phyloP scores from a whole-genome alignment of 1,140 invertebrate species.

The Diplogasteroides magnus region DNA sequence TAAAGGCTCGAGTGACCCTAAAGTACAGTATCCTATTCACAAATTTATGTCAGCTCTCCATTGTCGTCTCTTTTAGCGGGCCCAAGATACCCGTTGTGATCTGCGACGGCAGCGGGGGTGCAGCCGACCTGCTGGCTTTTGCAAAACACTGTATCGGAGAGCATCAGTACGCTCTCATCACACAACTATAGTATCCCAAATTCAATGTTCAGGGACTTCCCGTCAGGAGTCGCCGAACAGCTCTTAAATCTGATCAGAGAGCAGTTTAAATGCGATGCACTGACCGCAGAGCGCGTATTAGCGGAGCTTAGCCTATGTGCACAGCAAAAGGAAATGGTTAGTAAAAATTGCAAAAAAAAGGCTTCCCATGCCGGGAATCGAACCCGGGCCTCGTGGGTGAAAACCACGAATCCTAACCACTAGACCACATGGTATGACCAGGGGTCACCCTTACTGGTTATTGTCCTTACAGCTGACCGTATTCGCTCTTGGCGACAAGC shows the following conservation, averaged over 20 bases:
- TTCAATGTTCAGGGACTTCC: no score
- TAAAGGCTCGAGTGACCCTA: no score
- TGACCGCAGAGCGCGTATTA: constrained; percentile 40
- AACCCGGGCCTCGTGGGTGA: constrained; percentile 76
- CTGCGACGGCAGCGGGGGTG: constrained; percentile 89
- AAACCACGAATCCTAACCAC: constrained; percentile 75
- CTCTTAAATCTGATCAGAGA: neutral
- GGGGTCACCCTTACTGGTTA: no score
- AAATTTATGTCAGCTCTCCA: neutral
- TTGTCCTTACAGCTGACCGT: constrained; percentile 40
- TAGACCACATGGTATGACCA: constrained; percentile 18
- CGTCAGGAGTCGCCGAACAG: neutral
- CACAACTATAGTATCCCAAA: neutral
- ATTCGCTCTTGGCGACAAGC: constrained; percentile 48
- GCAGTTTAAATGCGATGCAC: neutral
- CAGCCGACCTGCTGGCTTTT: constrained; percentile 90
- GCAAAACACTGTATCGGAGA: constrained; percentile 70
- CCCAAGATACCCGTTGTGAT: constrained; percentile 94
- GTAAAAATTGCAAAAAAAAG: no score
- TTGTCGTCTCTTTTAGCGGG: constrained; percentile 19
- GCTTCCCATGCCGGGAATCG: constrained; percentile 75
- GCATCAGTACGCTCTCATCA: constrained; percentile 34
- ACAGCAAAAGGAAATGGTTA: no score
- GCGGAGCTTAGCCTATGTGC: no score
- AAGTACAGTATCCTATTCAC: neutral